Base-by-base conservation (phyloP, 2,888 invertebrate species). In the Toxonevra muliebris region DNA sequence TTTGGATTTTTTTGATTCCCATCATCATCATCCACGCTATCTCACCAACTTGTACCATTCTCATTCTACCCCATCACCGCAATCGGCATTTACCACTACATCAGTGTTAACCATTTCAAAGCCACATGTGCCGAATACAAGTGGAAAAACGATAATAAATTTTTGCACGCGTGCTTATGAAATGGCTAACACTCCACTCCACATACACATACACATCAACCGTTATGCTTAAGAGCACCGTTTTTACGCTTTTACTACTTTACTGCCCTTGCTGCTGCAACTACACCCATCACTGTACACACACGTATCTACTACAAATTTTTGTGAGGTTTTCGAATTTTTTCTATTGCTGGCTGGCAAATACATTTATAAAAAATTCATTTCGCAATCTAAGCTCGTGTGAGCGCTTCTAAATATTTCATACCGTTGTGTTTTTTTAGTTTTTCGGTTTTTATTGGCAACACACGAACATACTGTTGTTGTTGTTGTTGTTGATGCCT, bases 371-470 rank as follows among this genome's bases (percentile, higher is more conserved):
- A 55, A 85, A 85, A 84, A 82, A 85, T 85, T 85, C 82, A 85
- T 84, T 82, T 82, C 78, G 81, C 83, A 85, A 85, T 85, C 85
- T 85, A 85, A 84, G 82, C 84, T 83, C 84, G 85, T 84, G 85
- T 84, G 83, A 85, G 84, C 80, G 80, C 77, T 78, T 76, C 76
- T 85, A 80, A 82, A 85, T 85, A 81, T 84, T 85, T 84, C 73
- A 75, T 79, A 57, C 17, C 17, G 45, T 40, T 45, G 40, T 60
- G 45, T 60, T 59, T 59, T 59, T 12, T 13, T 17, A 17, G 17
- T 43, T 17, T 15, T 48, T 48, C 8, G 8, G 50, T 48, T 48
- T 48, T 48, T 48, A 8, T 15, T 48, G 15, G 15, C 50, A n/a
- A n/a, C 15, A 30, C 15, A 3, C 8, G 13, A 17, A 9, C 15